Base-by-base conservation (phyloP, 1,140 invertebrate species). In the Olivierus martensii region DNA sequence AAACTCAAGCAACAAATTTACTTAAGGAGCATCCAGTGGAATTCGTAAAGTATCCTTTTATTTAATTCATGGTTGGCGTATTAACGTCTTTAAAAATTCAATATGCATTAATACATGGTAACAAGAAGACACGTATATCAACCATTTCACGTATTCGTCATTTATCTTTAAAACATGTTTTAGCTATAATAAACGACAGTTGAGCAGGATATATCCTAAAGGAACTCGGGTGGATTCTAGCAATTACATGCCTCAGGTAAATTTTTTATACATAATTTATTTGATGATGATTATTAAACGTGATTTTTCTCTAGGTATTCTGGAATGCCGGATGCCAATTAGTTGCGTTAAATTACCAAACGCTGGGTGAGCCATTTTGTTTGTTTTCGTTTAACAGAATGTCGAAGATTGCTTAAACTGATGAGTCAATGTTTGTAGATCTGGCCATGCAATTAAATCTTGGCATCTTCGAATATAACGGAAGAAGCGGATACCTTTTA, bases 251-350 rank as follows among this genome's bases (percentile, higher is more conserved):
- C 96, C 96, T 11, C 94, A 97, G 75, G 56, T 58, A 49, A 38
- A n/a, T 17, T n/a, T 17, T 36, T 11, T 3, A n/a, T 6, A 43
- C 17, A 17, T 9, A 1, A 17, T 1, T 43, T 18, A 43, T 22
- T 6, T 6, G 41, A 18, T 7, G 41, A 43, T 43, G n/a, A n/a
- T n/a, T n/a, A n/a, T 28, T 2, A 28, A 6, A 43, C 41, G 21
- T 22, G 4, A 7, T 21, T 10, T 42, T 49, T 15, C 46, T 43
- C 11, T 17, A 58, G 56, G 73, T 75, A 43, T 99, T 98, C 71
- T 99, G 95, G 96, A 99, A 99, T 70, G 93, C 93, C 3, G 96
- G 96, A 2, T 99, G 94, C 70, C 96, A 99, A 67, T 74, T 99
- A 67, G 95, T 99, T 10, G 92, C 96, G 1, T 75, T 99, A 0